Conservation (phyloP, 2,113 vertebrate genomes). For the Grantiella picta region DNA sequence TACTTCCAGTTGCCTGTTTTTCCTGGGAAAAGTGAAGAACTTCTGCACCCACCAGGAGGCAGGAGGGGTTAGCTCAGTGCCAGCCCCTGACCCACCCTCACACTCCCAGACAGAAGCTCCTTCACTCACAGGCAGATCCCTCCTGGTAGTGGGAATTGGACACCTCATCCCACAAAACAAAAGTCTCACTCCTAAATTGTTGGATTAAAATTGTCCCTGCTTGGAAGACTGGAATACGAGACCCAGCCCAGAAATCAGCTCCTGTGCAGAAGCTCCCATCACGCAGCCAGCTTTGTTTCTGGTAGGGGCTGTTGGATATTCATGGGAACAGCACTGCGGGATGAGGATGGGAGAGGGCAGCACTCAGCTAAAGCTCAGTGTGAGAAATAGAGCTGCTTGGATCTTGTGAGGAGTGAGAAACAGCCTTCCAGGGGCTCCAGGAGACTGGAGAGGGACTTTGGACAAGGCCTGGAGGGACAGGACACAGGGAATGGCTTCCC, state of each 20-base stretch:
- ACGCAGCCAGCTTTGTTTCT: neutral
- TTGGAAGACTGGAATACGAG: neutral
- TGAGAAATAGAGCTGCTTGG: no score
- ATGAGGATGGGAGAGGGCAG: neutral
- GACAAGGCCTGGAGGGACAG: neutral
- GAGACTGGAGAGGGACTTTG: neutral
- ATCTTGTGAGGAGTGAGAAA: no score
- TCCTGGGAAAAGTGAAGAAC: neutral
- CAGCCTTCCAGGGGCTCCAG: neutral
- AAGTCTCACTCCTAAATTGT: neutral
- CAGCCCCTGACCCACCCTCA: no score
- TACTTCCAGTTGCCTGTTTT: neutral
- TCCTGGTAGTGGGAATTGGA: neutral
- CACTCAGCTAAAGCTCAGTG: no score
- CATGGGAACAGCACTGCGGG: rapidly evolving
- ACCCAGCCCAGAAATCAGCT: neutral
- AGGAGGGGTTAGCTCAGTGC: neutral
- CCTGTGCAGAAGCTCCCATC: neutral
- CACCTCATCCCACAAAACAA: rapidly evolving
- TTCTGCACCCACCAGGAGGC: neutral
- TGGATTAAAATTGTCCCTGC: neutral
- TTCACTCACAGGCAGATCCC: neutral
- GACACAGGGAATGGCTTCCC: neutral
- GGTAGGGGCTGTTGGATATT: neutral
- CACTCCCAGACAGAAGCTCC: neutral